phyloP scores from a whole-genome alignment of 30 jellyfish, hydroid and myxozoan species.

The Catostylus mosaicus region DNA sequence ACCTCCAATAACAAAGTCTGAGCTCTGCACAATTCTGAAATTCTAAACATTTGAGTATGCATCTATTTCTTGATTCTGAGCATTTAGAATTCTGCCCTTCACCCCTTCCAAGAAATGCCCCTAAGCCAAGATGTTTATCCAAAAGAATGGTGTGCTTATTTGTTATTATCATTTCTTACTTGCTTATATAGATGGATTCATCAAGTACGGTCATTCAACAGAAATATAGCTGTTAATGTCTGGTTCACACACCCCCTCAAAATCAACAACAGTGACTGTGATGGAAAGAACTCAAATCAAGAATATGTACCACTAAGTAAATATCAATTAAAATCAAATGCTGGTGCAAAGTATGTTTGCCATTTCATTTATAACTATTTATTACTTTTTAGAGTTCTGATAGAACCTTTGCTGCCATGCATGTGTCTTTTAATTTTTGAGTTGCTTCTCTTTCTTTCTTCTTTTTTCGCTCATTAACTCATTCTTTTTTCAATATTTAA shows the following conservation, averaged over 20 bases:
- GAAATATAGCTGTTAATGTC: conserved; percentile 93
- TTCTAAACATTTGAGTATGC: too few species aligned
- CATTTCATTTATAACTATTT: too few species aligned
- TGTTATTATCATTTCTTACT: neutral
- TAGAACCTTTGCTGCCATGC: neutral
- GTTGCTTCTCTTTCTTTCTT: neutral
- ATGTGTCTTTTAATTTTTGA: neutral
- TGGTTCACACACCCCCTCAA: conserved; percentile 80
- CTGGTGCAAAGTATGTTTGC: conserved; percentile 65
- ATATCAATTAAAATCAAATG: conserved; percentile 53
- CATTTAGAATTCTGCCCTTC: neutral
- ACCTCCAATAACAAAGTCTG: too few species aligned
- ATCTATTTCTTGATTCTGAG: too few species aligned
- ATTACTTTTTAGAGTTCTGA: neutral
- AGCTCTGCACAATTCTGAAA: too few species aligned
- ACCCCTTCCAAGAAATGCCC: too few species aligned
- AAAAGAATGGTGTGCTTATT: neutral
- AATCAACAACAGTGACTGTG: conserved; percentile 83
- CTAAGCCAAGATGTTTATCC: too few species aligned
- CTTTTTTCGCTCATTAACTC: neutral
- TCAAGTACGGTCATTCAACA: conserved; percentile 83
- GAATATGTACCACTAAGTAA: conserved; percentile 57
- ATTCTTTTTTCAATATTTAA: too few species aligned
- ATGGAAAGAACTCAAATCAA: conserved; percentile 42
- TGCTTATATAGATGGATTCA: conserved; percentile 76